phyloP scores from a whole-genome alignment of 2,797 vertebrate genomes.

The Channallabes apus region DNA sequence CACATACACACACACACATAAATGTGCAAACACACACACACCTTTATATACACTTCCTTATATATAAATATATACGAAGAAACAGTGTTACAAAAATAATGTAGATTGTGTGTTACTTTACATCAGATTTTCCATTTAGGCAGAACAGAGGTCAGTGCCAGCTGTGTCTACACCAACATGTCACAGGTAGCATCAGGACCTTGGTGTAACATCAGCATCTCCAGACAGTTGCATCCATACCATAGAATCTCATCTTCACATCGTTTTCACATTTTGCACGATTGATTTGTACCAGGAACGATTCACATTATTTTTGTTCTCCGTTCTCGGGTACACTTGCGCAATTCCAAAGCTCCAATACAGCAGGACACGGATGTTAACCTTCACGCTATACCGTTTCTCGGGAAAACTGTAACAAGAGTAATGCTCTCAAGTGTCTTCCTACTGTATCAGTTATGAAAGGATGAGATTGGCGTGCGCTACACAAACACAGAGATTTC shows the following conservation, averaged over 20 bases:
- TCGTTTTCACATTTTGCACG: too few relatives aligned
- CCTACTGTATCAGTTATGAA: too few relatives aligned
- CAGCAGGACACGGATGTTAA: too few relatives aligned
- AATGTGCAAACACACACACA: background rate
- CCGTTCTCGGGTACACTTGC: too few relatives aligned
- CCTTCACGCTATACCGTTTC: too few relatives aligned
- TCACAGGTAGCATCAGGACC: conserved; percentile 8
- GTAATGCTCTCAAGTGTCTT: too few relatives aligned
- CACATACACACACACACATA: conserved; percentile 28
- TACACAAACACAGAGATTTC: too few relatives aligned
- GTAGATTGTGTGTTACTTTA: background rate
- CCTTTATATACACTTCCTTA: background rate
- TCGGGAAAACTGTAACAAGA: too few relatives aligned
- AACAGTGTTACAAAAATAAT: background rate
- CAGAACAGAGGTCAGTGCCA: background rate
- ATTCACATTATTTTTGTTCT: too few relatives aligned
- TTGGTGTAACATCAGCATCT: background rate
- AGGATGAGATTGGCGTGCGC: too few relatives aligned
- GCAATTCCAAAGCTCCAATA: too few relatives aligned
- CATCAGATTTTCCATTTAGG: background rate
- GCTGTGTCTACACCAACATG: background rate
- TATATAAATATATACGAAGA: background rate
- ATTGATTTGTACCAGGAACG: too few relatives aligned
- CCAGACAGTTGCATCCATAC: background rate
- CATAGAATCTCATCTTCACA: background rate